Evolutionary conservation across 1,140 invertebrate genomes (phyloP).

Genomic region (Platorchestia sp.): DNA sequence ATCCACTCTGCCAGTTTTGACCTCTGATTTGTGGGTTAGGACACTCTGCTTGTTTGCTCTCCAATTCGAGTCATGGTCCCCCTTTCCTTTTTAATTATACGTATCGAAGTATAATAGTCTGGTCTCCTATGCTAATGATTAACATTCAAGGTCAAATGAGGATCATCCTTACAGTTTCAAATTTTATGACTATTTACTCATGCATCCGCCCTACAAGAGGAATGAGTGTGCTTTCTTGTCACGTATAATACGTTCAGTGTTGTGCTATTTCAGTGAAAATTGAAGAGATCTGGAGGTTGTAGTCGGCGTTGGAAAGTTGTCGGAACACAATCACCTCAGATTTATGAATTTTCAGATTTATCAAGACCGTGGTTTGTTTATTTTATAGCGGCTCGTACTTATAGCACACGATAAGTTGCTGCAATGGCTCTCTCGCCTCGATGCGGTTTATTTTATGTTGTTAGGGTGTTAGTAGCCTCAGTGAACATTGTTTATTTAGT

Average conservation of each 20-base stretch:
- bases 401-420: not conserved
- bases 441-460: constrained; percentile 24
- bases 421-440: not conserved
- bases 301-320: not conserved
- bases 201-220: not conserved
- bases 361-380: not conserved
- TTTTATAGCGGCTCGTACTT: not conserved
- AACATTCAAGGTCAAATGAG: not conserved
- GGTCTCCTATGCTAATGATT: not conserved
- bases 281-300: not conserved
- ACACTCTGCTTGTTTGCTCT: no score
- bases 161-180: not conserved
- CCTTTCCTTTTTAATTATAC: no score
- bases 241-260: not conserved
- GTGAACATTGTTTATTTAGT: constrained; percentile 38
- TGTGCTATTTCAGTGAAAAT: not conserved
- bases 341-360: not conserved
- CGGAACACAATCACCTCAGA: not conserved
- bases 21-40: no score
- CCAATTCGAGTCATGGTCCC: no score
- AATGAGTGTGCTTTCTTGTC: not conserved
- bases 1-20: no score
- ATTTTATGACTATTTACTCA: not conserved
- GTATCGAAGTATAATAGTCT: no score
- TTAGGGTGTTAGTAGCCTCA: constrained; percentile 41